A percentile compares a stretch with the other conserved stretches of the same genome.
Conservation (phyloP, 2,888 invertebrate species). For the Drosophila diplacantha region DNA sequence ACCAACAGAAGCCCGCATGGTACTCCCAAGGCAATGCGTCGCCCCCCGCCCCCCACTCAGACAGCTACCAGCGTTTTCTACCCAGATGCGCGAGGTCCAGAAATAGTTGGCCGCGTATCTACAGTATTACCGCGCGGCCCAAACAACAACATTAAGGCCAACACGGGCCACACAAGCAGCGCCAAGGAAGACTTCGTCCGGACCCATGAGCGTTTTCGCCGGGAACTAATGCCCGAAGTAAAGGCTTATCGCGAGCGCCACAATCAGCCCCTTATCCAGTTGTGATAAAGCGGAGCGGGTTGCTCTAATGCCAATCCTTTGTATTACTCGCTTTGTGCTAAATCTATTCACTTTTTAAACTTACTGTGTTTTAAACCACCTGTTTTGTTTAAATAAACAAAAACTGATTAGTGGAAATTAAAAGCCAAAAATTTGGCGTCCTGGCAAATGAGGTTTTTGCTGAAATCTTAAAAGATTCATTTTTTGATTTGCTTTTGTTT, state of each 20-base stretch:
- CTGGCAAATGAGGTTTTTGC: neutral
- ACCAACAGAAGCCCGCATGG: slow-evolving; percentile 42
- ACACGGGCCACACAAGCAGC: slow-evolving; percentile 10
- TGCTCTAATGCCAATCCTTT: neutral
- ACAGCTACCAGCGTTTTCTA: slow-evolving; percentile 37
- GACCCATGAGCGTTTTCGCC: slow-evolving; percentile 71
- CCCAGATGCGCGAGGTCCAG: slow-evolving; percentile 22
- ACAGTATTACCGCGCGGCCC: slow-evolving; percentile 47
- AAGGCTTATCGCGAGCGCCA: slow-evolving; percentile 64
- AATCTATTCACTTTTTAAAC: slow-evolving; percentile 33
- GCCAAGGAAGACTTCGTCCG: slow-evolving; percentile 58
- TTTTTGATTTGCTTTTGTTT: neutral
- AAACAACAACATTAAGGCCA: slow-evolving; percentile 30
- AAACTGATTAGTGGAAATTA: neutral
- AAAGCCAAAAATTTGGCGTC: neutral
- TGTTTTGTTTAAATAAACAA: slow-evolving; percentile 2
- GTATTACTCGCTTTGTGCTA: slow-evolving; percentile 49
- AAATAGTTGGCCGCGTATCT: slow-evolving; percentile 17
- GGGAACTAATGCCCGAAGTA: slow-evolving; percentile 71
- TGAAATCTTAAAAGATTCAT: neutral
- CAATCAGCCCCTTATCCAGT: slow-evolving; percentile 73
- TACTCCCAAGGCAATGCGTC: slow-evolving; percentile 36
- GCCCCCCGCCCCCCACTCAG: slow-evolving; percentile 17
- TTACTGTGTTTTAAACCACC: neutral
- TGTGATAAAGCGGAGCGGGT: slow-evolving; percentile 55